Conservation (phyloP, 2,888 invertebrate species). For the Chouioia cunea region DNA sequence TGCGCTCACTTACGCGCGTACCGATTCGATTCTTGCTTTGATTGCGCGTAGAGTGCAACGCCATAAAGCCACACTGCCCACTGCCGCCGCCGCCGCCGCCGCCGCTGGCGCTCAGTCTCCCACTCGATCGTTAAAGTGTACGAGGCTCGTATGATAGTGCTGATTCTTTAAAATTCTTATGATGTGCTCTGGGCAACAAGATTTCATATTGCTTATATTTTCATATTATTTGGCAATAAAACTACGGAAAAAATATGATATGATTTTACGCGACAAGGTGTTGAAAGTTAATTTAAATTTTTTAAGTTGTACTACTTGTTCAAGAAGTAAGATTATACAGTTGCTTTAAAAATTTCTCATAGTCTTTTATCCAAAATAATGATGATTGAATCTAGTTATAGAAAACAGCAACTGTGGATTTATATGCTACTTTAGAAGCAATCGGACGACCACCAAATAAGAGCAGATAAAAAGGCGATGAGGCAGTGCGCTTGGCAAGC, state of each 20-base stretch:
- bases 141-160: slow-evolving; percentile 5
- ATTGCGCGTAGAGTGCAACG: slow-evolving; percentile 61
- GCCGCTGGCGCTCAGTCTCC: slow-evolving; percentile 17
- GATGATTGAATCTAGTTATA: not conserved
- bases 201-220: not conserved
- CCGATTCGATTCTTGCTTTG: slow-evolving; percentile 64
- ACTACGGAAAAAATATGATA: too few relatives aligned
- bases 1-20: slow-evolving; percentile 60
- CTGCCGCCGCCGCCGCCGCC: not conserved
- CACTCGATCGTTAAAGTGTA: slow-evolving; percentile 37
- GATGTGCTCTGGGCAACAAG: not conserved
- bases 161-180: slow-evolving; percentile 23
- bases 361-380: not conserved
- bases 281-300: too few relatives aligned
- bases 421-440: not conserved
- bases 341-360: not conserved
- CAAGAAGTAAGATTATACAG: not conserved
- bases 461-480: too few relatives aligned
- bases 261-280: too few relatives aligned
- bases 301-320: too few relatives aligned
- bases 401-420: not conserved
- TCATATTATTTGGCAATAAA: not conserved
- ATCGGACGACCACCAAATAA: not conserved
- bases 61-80: slow-evolving; percentile 44
- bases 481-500: slow-evolving; percentile 14